phyloP scores from a whole-genome alignment of 1,140 invertebrate species.

The Drosophila sturtevanti region DNA sequence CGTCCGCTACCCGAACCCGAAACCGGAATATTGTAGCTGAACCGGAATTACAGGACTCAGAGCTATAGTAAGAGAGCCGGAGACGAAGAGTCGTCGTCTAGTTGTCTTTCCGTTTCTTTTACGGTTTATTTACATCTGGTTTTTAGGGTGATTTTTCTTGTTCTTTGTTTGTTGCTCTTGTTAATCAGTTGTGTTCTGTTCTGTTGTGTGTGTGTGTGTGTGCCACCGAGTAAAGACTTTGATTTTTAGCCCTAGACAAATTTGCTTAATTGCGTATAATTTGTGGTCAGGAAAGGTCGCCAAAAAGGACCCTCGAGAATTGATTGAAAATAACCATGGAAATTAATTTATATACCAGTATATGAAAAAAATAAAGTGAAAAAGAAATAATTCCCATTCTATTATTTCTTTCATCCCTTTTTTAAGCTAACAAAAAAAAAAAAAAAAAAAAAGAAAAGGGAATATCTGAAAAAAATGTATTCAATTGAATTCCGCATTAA shows the following conservation, averaged over 20 bases:
- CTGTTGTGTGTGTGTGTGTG: constrained; percentile 71
- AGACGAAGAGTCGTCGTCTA: constrained; percentile 57
- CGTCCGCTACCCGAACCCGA: constrained; percentile 19
- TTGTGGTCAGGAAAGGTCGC: constrained; percentile 61
- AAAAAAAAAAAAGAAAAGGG: no score
- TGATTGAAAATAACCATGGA: constrained; percentile 45
- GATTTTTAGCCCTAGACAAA: constrained; percentile 69
- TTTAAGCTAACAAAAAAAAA: no score
- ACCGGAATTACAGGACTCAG: constrained; percentile 14
- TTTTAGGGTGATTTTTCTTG: constrained; percentile 38
- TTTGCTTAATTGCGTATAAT: constrained; percentile 80
- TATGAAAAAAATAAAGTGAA: background rate
- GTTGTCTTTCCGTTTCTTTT: constrained; percentile 70
- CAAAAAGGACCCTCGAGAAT: constrained; percentile 24
- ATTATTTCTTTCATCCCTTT: background rate
- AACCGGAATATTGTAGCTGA: constrained; percentile 9
- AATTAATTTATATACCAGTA: constrained; percentile 38
- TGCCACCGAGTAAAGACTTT: constrained; percentile 43
- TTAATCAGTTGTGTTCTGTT: constrained; percentile 35
- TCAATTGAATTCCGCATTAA: constrained; percentile 14
- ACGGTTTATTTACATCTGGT: constrained; percentile 70
- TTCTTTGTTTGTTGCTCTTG: constrained; percentile 49
- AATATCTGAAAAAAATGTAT: background rate
- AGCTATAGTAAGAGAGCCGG: constrained; percentile 17
- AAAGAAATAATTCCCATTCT: background rate